phyloP scores from a whole-genome alignment of 2,888 invertebrate species.

The Druceiella hillmani region DNA sequence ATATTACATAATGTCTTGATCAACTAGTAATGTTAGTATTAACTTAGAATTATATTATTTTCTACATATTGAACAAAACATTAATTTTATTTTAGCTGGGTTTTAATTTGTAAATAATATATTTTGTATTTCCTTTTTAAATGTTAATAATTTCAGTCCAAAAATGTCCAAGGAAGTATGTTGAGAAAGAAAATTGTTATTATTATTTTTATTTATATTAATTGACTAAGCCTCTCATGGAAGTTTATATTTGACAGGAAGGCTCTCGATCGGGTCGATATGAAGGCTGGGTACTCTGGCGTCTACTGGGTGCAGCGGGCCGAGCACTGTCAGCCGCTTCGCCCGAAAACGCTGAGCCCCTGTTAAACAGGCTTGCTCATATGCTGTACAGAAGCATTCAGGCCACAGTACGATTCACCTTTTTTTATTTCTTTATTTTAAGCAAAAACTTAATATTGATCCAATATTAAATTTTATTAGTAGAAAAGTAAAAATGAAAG shows the following conservation, averaged over 20 bases:
- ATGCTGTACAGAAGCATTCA: constrained; percentile 30
- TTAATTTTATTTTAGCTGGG: too few species aligned
- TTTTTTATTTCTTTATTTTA: too few species aligned
- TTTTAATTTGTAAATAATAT: constrained; percentile 2
- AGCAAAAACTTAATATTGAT: too few species aligned
- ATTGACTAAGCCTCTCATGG: background rate
- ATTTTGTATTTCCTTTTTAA: background rate
- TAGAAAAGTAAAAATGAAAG: too few species aligned
- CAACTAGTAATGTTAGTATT: too few species aligned
- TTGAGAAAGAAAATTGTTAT: too few species aligned
- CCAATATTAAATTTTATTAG: too few species aligned
- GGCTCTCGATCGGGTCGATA: constrained; percentile 23
- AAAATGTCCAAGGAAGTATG: too few species aligned
- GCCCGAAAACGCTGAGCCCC: constrained; percentile 33
- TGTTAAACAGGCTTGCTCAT: constrained; percentile 33
- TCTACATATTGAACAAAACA: too few species aligned
- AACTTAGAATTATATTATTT: too few species aligned
- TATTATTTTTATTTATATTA: constrained; percentile 3
- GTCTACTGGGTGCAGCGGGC: constrained; percentile 44
- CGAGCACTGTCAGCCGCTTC: constrained; percentile 42
- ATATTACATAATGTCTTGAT: too few species aligned
- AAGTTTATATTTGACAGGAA: constrained; percentile 25
- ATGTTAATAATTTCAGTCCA: background rate
- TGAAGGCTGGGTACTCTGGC: constrained; percentile 49
- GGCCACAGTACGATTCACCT: too few species aligned